Base-by-base conservation (phyloP, 2,113 vertebrate species). In the Cygnus buccinator region DNA sequence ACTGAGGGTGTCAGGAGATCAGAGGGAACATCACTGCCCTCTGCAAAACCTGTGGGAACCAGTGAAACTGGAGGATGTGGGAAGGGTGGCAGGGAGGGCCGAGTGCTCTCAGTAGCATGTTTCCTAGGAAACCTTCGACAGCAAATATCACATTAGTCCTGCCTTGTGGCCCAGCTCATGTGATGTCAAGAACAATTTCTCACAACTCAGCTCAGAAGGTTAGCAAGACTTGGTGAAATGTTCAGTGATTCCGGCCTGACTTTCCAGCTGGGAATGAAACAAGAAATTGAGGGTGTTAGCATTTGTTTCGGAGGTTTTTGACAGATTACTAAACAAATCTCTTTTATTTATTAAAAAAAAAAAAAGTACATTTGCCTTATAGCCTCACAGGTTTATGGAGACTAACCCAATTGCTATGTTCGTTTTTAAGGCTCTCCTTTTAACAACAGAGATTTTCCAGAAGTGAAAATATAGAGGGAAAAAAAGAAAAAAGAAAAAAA, bases 131-230 rank as follows among this genome's bases (percentile, higher is more conserved):
- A 97, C 94, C 91, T 95, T 89, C 37, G 3, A 95, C 84, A 96
- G 90, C 92, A 96, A 96, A 92, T 96, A 96, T 89, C 95, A 96
- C 91, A 95, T 94, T 91, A 96, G 95, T 96, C 95, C 94, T 96
- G 94, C 94, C 90, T 95, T 93, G 94, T 96, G 95, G 95, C 88
- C 90, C 80, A 93, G 95, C 91, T 96, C 94, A 92, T 93, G 86
- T 95, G 95, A 93, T 96, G 92, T 95, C 95, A 94, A 96, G 94
- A 97, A 84, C 89, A 94, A 96, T 96, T 96, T 94, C 95, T 97
- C 95, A 97, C 91, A 97, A 96, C 95, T 94, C 90, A 73, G 88
- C 95, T 97, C 90, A 96, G 94, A 90, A 96, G 88, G 92, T 90
- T 96, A 94, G 90, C 86, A 96, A 93, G 92, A 95, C 84, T 82